A percentile compares a stretch with the other conserved stretches of the same genome.
Conservation (phyloP, 2,797 vertebrate genomes). For the Anolis apletophallus region DNA sequence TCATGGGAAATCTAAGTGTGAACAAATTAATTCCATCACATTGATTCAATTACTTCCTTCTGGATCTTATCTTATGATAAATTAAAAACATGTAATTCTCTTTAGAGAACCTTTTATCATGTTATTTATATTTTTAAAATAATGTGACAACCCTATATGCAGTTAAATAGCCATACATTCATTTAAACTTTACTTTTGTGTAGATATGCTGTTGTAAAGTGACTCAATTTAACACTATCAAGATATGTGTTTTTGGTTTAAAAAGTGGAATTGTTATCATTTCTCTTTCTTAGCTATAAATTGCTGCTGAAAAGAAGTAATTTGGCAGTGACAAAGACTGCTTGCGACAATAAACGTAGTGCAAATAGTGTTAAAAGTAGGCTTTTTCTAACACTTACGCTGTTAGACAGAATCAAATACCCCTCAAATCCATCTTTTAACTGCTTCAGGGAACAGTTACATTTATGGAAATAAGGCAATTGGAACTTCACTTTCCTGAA, state of each 20-base stretch:
- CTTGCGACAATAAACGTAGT: conserved; percentile 35
- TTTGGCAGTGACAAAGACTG: conserved; percentile 43
- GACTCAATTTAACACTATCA: background rate
- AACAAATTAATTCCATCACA: background rate
- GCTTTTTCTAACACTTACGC: conserved; percentile 6
- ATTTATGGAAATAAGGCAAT: conserved; percentile 5
- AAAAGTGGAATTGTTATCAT: conserved; percentile 32
- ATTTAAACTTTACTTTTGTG: background rate
- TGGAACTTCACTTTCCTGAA: background rate
- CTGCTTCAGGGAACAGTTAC: conserved; percentile 15
- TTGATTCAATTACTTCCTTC: conserved; percentile 22
- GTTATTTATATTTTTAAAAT: conserved; percentile 34
- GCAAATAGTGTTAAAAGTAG: conserved; percentile 50
- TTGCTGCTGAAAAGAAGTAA: conserved; percentile 48
- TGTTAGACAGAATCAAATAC: conserved; percentile 41
- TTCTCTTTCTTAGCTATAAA: conserved; percentile 40
- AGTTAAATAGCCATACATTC: background rate
- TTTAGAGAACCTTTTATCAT: background rate
- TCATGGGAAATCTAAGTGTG: background rate
- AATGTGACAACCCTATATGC: conserved; percentile 14
- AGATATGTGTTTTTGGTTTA: conserved; percentile 30
- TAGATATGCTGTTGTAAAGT: background rate
- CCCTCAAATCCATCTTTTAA: background rate
- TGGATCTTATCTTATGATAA: conserved; percentile 10
- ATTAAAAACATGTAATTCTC: conserved; percentile 1